Percentiles rank a stretch among this genome's conserved stretches.
Conservation (phyloP, 2,888 invertebrate genomes). For the Asteroscopus sphinx region DNA sequence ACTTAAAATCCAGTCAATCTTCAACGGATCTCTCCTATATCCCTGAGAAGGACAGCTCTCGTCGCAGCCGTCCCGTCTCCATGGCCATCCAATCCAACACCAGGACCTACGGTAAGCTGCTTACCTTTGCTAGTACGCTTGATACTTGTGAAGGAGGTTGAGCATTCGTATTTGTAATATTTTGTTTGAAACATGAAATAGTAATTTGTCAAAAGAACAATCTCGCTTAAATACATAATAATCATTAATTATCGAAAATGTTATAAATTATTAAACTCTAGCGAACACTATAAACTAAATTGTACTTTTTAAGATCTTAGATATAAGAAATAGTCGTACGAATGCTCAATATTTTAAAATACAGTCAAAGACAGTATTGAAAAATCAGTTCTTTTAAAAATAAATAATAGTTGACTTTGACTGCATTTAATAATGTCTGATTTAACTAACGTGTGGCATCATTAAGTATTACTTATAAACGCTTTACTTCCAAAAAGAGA, state of each 20-base stretch:
- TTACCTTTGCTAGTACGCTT: constrained; percentile 8
- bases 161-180: constrained; percentile 13
- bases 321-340: background rate
- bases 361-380: constrained; percentile 31
- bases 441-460: constrained; percentile 38
- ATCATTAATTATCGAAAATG: too few species aligned
- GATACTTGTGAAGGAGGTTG: constrained; percentile 8
- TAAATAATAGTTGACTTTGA: constrained; percentile 13
- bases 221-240: too few species aligned
- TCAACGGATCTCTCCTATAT: constrained; percentile 95
- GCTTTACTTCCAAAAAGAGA: constrained; percentile 25
- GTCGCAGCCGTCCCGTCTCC: constrained; percentile 80
- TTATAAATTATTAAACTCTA: too few species aligned
- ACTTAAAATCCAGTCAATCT: constrained; percentile 95
- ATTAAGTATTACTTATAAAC: constrained; percentile 43
- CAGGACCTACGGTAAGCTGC: constrained; percentile 77
- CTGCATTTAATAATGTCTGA: constrained; percentile 36
- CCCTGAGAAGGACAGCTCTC: constrained; percentile 84
- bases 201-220: too few species aligned
- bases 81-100: constrained; percentile 82
- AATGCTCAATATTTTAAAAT: constrained; percentile 41
- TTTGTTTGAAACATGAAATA: too few species aligned
- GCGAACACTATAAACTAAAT: too few species aligned
- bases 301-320: too few species aligned
- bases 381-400: background rate